Conservation (phyloP, 2,113 vertebrate species). For the Orycteropus afer region DNA sequence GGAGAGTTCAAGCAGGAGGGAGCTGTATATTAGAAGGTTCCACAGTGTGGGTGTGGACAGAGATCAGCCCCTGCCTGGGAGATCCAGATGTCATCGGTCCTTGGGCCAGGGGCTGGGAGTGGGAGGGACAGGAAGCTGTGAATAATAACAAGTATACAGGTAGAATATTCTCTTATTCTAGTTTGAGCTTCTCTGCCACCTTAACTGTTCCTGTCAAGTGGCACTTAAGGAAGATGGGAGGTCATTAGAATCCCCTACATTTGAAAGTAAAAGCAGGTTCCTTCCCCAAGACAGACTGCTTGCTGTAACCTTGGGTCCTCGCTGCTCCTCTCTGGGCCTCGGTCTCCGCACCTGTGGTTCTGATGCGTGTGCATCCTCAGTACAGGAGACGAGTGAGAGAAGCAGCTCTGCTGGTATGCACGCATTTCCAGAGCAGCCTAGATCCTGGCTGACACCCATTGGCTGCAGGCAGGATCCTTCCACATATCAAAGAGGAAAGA, state of each 20-base stretch:
- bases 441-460: slow-evolving; percentile 61
- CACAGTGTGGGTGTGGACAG: not conserved
- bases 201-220: slow-evolving; percentile 27
- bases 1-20: not conserved
- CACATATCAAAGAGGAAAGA: slow-evolving; percentile 72
- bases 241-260: slow-evolving; percentile 48
- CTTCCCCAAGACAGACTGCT: not conserved
- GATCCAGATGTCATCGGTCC: not conserved
- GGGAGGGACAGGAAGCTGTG: not conserved
- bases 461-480: slow-evolving; percentile 43
- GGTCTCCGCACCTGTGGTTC: not conserved
- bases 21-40: not conserved
- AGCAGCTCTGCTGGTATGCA: not conserved
- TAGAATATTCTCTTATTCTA: not conserved
- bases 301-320: not conserved
- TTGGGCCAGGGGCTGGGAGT: not conserved
- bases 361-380: accelerated
- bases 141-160: not conserved
- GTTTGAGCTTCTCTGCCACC: slow-evolving; percentile 48
- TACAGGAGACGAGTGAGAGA: not conserved
- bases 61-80: not conserved
- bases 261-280: not conserved
- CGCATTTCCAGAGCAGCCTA: not conserved
- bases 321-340: not conserved
- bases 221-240: slow-evolving; percentile 17